Percentiles rank a stretch among this genome's conserved stretches.
phyloP scores from a whole-genome alignment of 2,888 invertebrate species.

The Drosophila picticornis region DNA sequence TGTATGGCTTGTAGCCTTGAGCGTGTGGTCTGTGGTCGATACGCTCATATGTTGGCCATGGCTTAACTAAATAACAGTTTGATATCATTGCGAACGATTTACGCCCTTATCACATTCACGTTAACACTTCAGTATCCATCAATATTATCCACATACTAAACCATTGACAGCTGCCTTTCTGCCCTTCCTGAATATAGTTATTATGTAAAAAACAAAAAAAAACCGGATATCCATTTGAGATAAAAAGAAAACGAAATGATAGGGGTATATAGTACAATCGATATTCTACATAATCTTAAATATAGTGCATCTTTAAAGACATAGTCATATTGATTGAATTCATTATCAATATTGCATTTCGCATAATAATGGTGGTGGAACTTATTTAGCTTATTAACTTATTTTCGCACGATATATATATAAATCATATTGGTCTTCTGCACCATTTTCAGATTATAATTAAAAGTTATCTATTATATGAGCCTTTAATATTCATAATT shows the following conservation, averaged over 20 bases:
- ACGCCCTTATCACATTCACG: conserved; percentile 68
- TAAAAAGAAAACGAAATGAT: conserved; percentile 16
- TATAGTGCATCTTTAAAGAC: background rate
- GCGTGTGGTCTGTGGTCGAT: conserved; percentile 25
- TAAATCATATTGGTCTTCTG: background rate
- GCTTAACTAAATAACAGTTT: conserved; percentile 80
- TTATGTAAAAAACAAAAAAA: conserved; percentile 33
- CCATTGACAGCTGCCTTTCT: conserved; percentile 11
- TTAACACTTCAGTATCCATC: conserved; percentile 69
- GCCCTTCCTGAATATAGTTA: conserved; percentile 25
- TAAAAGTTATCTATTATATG: conserved; percentile 11
- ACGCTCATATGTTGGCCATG: conserved; percentile 49
- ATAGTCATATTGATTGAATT: background rate
- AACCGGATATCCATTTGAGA: conserved; percentile 6
- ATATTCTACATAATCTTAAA: background rate
- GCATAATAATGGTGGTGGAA: too few species aligned
- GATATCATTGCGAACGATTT: conserved; percentile 74
- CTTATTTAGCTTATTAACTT: background rate
- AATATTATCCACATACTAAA: conserved; percentile 29
- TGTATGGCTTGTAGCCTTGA: conserved; percentile 25
- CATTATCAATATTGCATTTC: too few species aligned
- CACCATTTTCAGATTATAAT: conserved; percentile 14
- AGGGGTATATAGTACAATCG: background rate
- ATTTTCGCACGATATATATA: background rate
- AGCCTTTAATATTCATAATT: conserved; percentile 36